Percentiles rank a stretch among this genome's conserved stretches.
Evolutionary conservation across 1,140 invertebrate species (phyloP).

Genomic region (Helicoverpa zea): DNA sequence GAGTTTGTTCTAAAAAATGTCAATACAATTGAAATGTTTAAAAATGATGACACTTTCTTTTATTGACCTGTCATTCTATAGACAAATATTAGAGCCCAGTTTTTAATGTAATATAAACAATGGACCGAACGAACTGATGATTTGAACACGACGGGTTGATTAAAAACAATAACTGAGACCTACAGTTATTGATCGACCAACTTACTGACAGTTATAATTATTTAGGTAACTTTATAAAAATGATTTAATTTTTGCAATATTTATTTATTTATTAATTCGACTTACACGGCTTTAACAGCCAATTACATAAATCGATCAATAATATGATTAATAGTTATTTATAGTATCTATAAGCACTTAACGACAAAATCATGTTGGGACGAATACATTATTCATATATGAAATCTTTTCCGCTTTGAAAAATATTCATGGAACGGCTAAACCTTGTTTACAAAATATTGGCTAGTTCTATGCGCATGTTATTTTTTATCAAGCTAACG

Average conservation of each 20-base stretch:
- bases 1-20: neutral
- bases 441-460: too few species aligned
- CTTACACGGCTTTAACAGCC: too few species aligned
- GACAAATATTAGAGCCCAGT: neutral
- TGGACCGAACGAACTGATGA: neutral
- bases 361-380: conserved; percentile 19
- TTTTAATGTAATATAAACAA: conserved; percentile 27
- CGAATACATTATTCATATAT: conserved; percentile 41
- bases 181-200: neutral
- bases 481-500: too few species aligned
- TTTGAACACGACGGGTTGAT: conserved; percentile 4
- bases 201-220: neutral
- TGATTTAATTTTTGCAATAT: neutral
- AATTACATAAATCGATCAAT: too few species aligned
- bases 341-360: neutral
- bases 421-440: too few species aligned
- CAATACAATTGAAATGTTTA: neutral
- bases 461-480: too few species aligned
- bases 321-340: neutral
- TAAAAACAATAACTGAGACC: conserved; percentile 31
- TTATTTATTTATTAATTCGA: too few species aligned
- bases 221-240: neutral
- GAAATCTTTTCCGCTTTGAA: conserved; percentile 26
- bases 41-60: neutral
- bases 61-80: neutral